Evolutionary conservation across 2,888 invertebrate genomes (phyloP).

Genomic region (Cerastis rubricosa): DNA sequence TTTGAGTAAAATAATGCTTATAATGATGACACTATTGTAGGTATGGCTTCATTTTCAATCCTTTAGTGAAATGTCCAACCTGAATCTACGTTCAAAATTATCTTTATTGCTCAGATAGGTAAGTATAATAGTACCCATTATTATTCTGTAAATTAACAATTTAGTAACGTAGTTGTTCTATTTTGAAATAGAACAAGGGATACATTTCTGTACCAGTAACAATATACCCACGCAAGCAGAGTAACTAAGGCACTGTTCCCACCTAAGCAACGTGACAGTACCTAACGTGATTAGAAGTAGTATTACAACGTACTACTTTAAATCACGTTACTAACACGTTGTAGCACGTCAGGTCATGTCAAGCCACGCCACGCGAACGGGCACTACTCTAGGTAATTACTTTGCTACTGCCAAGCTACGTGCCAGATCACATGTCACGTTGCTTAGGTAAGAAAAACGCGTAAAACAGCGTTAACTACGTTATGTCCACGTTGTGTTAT

Average conservation of each 20-base stretch:
- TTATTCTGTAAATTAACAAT: background rate
- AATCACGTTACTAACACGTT: background rate
- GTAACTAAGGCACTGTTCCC: background rate
- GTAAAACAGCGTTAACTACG: background rate
- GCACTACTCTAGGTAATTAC: background rate
- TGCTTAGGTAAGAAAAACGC: background rate
- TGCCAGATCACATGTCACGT: background rate
- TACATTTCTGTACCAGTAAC: background rate
- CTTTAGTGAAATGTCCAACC: background rate
- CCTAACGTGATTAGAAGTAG: background rate
- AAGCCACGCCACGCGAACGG: background rate
- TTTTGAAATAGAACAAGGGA: conserved; percentile 7
- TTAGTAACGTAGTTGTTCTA: background rate
- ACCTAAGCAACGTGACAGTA: background rate
- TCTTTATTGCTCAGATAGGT: background rate
- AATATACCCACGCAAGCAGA: background rate
- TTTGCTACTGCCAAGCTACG: background rate
- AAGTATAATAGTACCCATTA: background rate
- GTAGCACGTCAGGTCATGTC: background rate
- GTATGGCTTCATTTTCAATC: background rate
- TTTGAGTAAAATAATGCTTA: conserved; percentile 22
- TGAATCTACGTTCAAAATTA: background rate
- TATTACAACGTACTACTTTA: background rate
- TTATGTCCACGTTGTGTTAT: background rate
- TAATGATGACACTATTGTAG: background rate